Percentiles rank a stretch among this genome's conserved stretches.
Conservation (phyloP, 2,113 vertebrate genomes). For the Lamprologus callipterus region DNA sequence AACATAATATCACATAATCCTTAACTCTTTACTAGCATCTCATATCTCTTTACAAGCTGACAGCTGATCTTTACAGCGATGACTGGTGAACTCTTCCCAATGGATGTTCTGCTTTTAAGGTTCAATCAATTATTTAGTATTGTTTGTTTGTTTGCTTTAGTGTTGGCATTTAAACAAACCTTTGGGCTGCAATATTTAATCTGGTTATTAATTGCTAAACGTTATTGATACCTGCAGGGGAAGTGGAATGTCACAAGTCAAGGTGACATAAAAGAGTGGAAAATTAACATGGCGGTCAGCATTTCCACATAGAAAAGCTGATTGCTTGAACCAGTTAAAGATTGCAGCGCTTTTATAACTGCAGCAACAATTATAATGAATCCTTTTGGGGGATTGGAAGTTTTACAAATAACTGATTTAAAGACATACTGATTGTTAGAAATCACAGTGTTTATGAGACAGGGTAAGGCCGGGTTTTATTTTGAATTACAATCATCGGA, state of each 20-base stretch:
- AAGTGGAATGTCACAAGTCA: background rate
- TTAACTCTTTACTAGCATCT: background rate
- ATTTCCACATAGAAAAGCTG: background rate
- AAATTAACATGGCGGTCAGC: background rate
- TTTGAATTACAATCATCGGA: background rate
- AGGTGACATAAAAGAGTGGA: background rate
- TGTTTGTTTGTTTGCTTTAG: background rate
- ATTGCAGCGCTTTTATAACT: background rate
- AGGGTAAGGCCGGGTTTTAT: background rate
- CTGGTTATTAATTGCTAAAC: background rate
- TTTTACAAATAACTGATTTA: background rate
- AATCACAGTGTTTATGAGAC: background rate
- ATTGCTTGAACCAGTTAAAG: background rate
- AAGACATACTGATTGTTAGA: background rate
- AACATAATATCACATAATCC: conserved; percentile 26
- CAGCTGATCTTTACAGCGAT: background rate
- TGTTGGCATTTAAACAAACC: background rate
- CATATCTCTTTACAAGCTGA: background rate
- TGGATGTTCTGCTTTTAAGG: background rate
- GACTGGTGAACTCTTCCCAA: background rate
- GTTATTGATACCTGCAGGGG: background rate
- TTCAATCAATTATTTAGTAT: background rate
- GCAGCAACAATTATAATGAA: background rate
- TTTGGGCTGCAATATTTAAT: background rate
- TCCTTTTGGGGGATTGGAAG: background rate